Conservation (phyloP, 2,113 vertebrate genomes). For the Campylomormyrus tamandua region DNA sequence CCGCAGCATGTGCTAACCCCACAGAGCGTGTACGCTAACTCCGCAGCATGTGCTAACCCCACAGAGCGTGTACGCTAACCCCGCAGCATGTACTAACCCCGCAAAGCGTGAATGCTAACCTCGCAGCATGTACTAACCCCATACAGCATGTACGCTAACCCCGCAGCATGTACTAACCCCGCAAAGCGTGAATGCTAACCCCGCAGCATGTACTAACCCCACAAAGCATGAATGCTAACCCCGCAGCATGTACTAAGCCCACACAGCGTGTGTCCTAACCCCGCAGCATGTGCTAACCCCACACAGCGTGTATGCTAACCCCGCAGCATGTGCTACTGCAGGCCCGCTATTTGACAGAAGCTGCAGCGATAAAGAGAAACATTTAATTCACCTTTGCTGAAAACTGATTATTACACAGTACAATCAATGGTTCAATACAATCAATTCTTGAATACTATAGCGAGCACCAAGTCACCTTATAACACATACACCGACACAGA, state of each 20-base stretch:
- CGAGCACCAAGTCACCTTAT: neutral
- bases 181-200: neutral
- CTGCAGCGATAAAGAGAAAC: too few relatives aligned
- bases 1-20: neutral
- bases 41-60: neutral
- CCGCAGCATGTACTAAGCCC: neutral
- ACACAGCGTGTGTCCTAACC: too few relatives aligned
- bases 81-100: neutral
- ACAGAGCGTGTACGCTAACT: neutral
- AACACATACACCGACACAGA: neutral
- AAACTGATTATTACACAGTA: too few relatives aligned
- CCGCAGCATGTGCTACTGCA: neutral
- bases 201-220: neutral
- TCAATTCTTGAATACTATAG: neutral
- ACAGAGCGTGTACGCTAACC: neutral
- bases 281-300: neutral
- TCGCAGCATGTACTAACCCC: neutral
- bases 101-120: neutral
- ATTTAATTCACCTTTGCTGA: too few relatives aligned
- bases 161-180: neutral
- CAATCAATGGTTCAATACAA: neutral
- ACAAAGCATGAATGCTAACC: neutral
- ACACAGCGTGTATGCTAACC: neutral
- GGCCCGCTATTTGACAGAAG: too few relatives aligned
- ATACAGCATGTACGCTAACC: neutral